A percentile compares a stretch with the other conserved stretches of the same genome.
These are phyloP conservation scores for Mythimna ferrago DNA, from an alignment of 2,888 invertebrate species.

Conservation along the genomic window DNA sequence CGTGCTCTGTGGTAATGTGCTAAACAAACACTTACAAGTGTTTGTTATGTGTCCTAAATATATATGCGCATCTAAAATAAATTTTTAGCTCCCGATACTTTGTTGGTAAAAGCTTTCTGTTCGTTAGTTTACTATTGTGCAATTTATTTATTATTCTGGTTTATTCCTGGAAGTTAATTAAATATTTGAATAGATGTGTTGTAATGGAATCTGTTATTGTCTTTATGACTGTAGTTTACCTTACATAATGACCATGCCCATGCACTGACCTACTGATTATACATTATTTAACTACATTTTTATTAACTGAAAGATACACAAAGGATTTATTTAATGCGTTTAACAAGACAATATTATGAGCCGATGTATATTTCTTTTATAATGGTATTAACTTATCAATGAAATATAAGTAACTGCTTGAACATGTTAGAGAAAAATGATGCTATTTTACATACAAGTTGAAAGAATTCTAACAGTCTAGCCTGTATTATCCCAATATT, in stretches of 20 bases:
- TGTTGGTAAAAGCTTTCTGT: slow-evolving; percentile 6
- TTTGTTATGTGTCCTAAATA: slow-evolving; percentile 54
- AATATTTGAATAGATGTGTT: background rate
- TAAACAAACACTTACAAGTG: slow-evolving; percentile 60
- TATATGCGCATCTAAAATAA: slow-evolving; percentile 13
- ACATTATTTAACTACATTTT: background rate
- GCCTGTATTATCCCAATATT: background rate
- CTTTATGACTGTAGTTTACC: too few species aligned
- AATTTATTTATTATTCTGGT: background rate
- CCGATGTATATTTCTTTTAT: background rate
- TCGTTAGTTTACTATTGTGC: slow-evolving; percentile 1
- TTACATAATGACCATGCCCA: background rate
- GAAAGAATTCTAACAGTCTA: background rate
- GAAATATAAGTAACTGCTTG: background rate
- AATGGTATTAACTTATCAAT: too few species aligned
- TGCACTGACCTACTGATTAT: background rate
- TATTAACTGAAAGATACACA: background rate
- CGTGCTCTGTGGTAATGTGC: slow-evolving; percentile 68
- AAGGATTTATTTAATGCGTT: background rate
- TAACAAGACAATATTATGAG: background rate
- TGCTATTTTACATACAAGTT: background rate
- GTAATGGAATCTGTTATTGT: too few species aligned
- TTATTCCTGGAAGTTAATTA: slow-evolving; percentile 11
- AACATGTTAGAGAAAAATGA: too few species aligned
- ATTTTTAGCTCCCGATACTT: background rate